A percentile compares a stretch with the other conserved stretches of the same genome.
Evolutionary conservation across 2,113 vertebrate genomes (phyloP).

Genomic region (Mesocricetus auratus): DNA sequence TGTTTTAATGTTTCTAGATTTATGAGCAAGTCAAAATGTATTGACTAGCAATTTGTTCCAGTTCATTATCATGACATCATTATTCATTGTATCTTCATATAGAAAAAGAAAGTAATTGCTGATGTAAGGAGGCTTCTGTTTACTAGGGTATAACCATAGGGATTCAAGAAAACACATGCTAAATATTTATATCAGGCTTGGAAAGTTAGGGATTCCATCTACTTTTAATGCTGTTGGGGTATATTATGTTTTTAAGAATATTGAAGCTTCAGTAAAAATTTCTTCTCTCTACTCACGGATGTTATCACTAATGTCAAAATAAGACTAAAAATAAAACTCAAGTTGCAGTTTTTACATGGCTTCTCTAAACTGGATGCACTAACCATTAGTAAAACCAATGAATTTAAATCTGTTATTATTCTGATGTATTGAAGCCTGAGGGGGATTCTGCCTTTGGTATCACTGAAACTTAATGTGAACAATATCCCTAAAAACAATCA

Average conservation of each 20-base stretch:
- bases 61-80: conserved; percentile 10
- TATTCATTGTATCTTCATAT: conserved; percentile 50
- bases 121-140: background rate
- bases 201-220: too few relatives aligned
- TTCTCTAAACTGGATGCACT: conserved; percentile 54
- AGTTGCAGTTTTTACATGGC: conserved; percentile 57
- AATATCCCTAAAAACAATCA: conserved; percentile 56
- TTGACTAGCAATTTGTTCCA: conserved; percentile 53
- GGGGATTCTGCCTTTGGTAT: conserved; percentile 57
- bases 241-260: background rate
- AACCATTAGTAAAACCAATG: conserved; percentile 63
- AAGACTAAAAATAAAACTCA: conserved; percentile 52
- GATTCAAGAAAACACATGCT: background rate
- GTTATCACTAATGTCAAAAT: conserved; percentile 63
- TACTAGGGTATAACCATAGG: background rate
- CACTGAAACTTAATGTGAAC: conserved; percentile 64
- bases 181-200: background rate
- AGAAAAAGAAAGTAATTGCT: conserved; percentile 30
- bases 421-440: conserved; percentile 50
- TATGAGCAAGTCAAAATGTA: conserved; percentile 71
- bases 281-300: conserved; percentile 26
- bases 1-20: conserved; percentile 64
- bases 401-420: conserved; percentile 59
- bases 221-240: background rate
- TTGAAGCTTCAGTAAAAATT: background rate